phyloP scores from a whole-genome alignment of 1,140 invertebrate species.

The Xylocopa sonorina region DNA sequence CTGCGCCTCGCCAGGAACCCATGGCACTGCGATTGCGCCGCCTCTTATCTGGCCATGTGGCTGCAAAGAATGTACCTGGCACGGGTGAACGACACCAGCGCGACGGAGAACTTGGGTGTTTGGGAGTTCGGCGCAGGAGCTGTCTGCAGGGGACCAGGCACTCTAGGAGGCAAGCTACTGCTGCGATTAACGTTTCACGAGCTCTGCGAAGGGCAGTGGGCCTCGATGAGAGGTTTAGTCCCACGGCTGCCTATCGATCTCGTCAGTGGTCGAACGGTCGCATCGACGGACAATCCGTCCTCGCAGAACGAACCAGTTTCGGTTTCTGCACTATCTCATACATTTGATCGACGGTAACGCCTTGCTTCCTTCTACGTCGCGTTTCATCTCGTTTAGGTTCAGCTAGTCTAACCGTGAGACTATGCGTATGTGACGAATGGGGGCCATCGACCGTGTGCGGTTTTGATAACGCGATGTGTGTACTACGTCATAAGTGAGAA shows the following conservation, averaged over 20 bases:
- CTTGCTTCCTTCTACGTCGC: too few species aligned
- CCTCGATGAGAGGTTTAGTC: constrained; percentile 89
- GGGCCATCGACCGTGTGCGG: too few species aligned
- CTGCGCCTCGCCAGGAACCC: constrained; percentile 91
- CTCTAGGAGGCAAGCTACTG: constrained; percentile 86
- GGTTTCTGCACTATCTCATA: background rate
- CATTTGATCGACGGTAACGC: background rate
- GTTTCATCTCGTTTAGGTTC: too few species aligned
- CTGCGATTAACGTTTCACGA: constrained; percentile 89
- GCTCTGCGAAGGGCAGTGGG: constrained; percentile 92
- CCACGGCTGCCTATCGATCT: constrained; percentile 84
- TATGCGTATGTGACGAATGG: too few species aligned
- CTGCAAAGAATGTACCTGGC: constrained; percentile 75
- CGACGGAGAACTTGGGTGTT: constrained; percentile 58
- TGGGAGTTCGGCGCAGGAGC: constrained; percentile 86
- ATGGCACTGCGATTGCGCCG: constrained; percentile 93
- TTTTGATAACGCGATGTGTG: too few species aligned
- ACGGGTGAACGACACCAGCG: constrained; percentile 28
- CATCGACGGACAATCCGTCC: background rate
- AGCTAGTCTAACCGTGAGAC: too few species aligned
- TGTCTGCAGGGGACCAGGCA: constrained; percentile 89
- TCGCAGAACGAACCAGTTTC: background rate
- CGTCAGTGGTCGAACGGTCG: background rate
- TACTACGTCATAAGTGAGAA: background rate
- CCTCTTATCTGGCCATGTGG: constrained; percentile 88